Percentiles rank a stretch among this genome's conserved stretches.
These are phyloP conservation scores for Cyprinodon brontotheroides DNA, from an alignment of 2,113 vertebrate species.

Conservation along the genomic window DNA sequence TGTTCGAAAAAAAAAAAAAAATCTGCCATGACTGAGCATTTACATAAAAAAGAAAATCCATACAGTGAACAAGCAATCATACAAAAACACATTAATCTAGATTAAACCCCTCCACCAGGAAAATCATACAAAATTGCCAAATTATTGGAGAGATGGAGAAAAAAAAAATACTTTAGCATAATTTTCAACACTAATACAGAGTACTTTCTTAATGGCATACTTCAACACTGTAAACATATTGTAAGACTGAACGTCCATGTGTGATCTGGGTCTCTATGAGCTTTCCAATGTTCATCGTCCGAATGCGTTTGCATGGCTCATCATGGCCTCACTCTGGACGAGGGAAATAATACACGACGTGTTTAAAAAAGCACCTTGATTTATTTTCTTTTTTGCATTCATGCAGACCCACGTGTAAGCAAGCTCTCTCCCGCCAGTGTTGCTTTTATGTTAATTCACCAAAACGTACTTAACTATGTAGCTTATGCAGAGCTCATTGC, in stretches of 20 bases:
- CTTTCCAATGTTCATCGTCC: slow-evolving; percentile 27
- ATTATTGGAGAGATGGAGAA: slow-evolving; percentile 88
- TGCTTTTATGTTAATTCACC: slow-evolving; percentile 28
- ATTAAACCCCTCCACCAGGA: slow-evolving; percentile 97
- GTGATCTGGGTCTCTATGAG: slow-evolving; percentile 60
- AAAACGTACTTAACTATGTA: slow-evolving; percentile 34
- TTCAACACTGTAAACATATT: slow-evolving; percentile 99
- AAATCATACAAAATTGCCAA: slow-evolving; percentile 81
- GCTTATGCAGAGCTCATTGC: slow-evolving; percentile 43
- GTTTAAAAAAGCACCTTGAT: slow-evolving; percentile 42
- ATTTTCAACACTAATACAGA: slow-evolving; percentile 96
- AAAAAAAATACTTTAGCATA: slow-evolving; percentile 85
- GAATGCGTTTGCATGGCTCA: slow-evolving; percentile 32
- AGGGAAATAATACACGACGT: slow-evolving; percentile 27
- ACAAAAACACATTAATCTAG: slow-evolving; percentile 83
- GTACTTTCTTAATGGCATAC: slow-evolving; percentile 95
- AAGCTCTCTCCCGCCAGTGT: slow-evolving; percentile 29
- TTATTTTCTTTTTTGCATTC: slow-evolving; percentile 37
- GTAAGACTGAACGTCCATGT: slow-evolving; percentile 93
- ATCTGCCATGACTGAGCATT: slow-evolving; percentile 93
- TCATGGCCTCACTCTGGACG: slow-evolving; percentile 35
- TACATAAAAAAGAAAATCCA: slow-evolving; percentile 92
- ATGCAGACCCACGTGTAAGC: slow-evolving; percentile 40
- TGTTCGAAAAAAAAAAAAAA: slow-evolving; percentile 67
- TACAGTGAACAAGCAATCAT: slow-evolving; percentile 97